phyloP scores from a whole-genome alignment of 2,797 vertebrate species.

The Protonibea diacanthus region DNA sequence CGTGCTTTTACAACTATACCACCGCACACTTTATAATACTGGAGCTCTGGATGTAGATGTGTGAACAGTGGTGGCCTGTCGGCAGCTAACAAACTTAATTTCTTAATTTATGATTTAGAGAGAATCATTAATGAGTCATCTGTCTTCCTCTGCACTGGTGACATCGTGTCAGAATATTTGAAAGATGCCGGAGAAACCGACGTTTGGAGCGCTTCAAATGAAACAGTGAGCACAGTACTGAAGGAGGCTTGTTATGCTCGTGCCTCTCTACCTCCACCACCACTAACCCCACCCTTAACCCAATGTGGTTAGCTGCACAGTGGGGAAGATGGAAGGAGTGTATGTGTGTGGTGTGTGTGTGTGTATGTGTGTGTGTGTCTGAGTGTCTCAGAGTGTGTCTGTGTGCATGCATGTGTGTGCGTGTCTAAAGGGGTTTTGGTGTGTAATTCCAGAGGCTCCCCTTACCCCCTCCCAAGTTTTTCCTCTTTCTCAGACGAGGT shows the following conservation, averaged over 20 bases:
- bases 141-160: constrained; percentile 20
- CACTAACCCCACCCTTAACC: constrained; percentile 73
- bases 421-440: constrained; percentile 66
- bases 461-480: constrained; percentile 79
- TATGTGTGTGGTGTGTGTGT: constrained; percentile 37
- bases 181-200: constrained; percentile 58
- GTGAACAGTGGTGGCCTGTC: constrained; percentile 53
- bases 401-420: constrained; percentile 31
- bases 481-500: constrained; percentile 78
- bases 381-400: constrained; percentile 50
- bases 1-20: constrained; percentile 34
- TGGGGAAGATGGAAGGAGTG: constrained; percentile 71
- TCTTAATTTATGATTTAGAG: constrained; percentile 41
- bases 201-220: constrained; percentile 59
- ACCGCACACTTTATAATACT: constrained; percentile 47
- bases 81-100: constrained; percentile 38
- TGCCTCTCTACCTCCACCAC: constrained; percentile 65
- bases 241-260: constrained; percentile 73
- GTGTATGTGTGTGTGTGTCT: constrained; percentile 48
- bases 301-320: constrained; percentile 79
- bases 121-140: constrained; percentile 47
- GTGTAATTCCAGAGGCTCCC: constrained; percentile 86
- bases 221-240: constrained; percentile 67
- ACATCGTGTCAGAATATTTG: constrained; percentile 63
- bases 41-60: constrained; percentile 41